These are phyloP conservation scores for Pterocles gutturalis DNA, from an alignment of 2,113 vertebrate genomes.

Conservation along the genomic window DNA sequence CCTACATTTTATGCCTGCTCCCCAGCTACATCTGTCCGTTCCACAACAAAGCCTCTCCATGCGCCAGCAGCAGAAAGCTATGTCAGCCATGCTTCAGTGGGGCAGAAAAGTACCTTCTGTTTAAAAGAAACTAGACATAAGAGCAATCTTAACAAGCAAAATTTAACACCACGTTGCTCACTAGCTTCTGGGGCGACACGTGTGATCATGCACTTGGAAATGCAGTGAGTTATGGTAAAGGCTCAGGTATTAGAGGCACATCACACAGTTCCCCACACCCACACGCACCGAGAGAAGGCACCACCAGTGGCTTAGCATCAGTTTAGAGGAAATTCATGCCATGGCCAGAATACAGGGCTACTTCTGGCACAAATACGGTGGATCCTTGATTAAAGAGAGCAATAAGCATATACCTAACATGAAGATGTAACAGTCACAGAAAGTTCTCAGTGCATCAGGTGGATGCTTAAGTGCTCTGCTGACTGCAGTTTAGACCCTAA, in stretches of 20 bases:
- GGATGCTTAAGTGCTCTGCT: not conserved
- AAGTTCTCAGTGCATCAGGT: not conserved
- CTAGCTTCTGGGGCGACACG: not conserved
- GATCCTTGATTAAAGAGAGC: not conserved
- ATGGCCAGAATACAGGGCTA: not conserved
- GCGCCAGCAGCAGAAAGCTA: not conserved
- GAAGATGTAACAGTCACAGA: not conserved
- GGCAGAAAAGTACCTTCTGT: constrained; percentile 43
- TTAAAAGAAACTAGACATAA: not conserved
- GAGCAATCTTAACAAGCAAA: not conserved
- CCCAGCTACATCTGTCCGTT: not conserved
- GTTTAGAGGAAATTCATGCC: not conserved
- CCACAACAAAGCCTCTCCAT: not conserved
- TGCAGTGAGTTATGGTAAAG: not conserved
- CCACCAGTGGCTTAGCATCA: not conserved
- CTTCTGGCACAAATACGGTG: not conserved
- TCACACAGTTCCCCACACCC: not conserved
- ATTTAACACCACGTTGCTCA: not conserved
- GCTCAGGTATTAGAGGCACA: not conserved
- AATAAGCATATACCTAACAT: not conserved
- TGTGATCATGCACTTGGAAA: not conserved
- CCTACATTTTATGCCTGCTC: not conserved
- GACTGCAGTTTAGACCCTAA: not conserved
- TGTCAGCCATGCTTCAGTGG: constrained; percentile 16
- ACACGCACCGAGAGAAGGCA: not conserved